Evolutionary conservation across 2,113 vertebrate species (phyloP).

Genomic region (Pangasianodon gigas): DNA sequence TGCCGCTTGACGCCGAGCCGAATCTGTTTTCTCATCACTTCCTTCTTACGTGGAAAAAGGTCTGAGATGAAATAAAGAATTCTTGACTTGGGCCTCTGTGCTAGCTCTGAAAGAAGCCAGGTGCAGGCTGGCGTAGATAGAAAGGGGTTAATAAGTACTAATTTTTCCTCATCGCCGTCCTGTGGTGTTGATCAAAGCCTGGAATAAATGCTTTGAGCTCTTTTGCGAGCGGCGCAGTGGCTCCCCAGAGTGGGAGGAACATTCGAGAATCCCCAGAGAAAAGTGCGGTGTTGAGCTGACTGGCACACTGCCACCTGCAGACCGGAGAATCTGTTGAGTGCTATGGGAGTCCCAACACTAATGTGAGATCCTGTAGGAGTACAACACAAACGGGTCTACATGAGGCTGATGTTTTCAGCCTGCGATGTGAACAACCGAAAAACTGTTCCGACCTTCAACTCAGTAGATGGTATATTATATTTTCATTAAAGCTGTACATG

Average conservation of each 20-base stretch:
- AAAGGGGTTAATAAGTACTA: conserved; percentile 21
- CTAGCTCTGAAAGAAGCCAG: background rate
- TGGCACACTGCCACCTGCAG: conserved; percentile 56
- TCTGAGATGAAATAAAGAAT: background rate
- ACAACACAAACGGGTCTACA: background rate
- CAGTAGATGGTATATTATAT: background rate
- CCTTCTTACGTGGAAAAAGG: background rate
- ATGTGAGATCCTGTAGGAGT: conserved; percentile 1
- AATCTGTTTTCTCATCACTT: background rate
- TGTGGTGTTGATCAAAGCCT: conserved; percentile 48
- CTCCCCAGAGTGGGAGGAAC: conserved; percentile 37
- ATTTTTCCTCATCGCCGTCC: conserved; percentile 37
- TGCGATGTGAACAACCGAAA: background rate
- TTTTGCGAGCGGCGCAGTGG: conserved; percentile 21
- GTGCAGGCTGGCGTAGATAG: conserved; percentile 5
- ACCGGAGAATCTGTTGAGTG: conserved; percentile 31
- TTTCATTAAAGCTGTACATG: conserved; percentile 1
- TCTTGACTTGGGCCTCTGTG: background rate
- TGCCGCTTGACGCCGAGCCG: background rate
- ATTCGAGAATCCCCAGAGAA: conserved; percentile 47
- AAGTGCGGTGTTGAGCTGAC: conserved; percentile 19
- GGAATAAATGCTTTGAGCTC: conserved; percentile 28
- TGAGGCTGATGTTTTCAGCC: background rate
- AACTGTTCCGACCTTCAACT: background rate
- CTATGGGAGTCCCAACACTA: conserved; percentile 35